Base-by-base conservation (phyloP, 2,113 vertebrate species). In the Platichthys flesus region DNA sequence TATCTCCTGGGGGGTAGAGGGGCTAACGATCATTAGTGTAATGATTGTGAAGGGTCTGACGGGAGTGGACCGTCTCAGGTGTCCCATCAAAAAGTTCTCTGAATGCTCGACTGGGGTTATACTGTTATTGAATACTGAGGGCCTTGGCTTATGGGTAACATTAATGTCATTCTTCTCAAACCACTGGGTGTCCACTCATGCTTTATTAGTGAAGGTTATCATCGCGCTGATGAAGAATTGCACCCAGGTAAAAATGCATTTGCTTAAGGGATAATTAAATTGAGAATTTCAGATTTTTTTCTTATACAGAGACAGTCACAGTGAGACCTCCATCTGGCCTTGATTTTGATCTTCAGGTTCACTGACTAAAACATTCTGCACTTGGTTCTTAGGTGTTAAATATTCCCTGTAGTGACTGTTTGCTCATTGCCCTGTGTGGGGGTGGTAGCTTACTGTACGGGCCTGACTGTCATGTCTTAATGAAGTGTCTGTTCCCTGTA, bases 401-500 rank as follows among this genome's bases (percentile, higher is more conserved):
- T 70, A 40, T 6, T 62, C 26, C 67, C 73, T n/a, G 10, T 18
- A 54, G 66, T 81, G 47, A 59, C 52, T 37, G 31, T 26, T 70
- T 28, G 65, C 63, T 62, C 55, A 40, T 24, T 84, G 49, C 28
- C 57, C 68, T 80, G 20, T 18, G 57, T 21, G n/a, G 59, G 63
- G 45, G 63, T 74, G 59, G 62, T 52, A 55, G 55, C 59, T 51
- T 64, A 58, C 85, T 75, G 55, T 79, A 68, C 71, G 47, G 63
- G 56, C 65, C 59, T 20, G 51, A 83, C 79, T 85, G 71, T 85
- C 74, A 26, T 51, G 69, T 63, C 61, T 61, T 93, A 88, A 91
- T 93, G 86, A 91, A 88, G 78, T 79, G 74, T 83, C 69, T 76
- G 77, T 81, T 86, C 63, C 67, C 76, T 76, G 67, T 78, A 67